A percentile compares a stretch with the other conserved stretches of the same genome.
Conservation (phyloP, 2,797 vertebrate species). For the Lutjanus argentimaculatus region DNA sequence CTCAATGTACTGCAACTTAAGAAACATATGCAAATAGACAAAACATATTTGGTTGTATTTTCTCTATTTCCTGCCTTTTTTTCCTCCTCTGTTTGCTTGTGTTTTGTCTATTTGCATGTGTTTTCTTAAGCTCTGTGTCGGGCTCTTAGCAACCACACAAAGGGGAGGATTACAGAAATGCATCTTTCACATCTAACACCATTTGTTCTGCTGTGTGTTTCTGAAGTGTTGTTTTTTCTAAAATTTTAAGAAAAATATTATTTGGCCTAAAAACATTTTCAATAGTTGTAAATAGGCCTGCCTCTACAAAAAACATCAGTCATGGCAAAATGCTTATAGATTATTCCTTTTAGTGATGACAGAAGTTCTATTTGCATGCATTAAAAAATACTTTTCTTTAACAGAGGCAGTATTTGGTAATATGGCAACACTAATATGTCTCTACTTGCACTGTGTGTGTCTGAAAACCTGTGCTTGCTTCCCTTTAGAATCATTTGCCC, state of each 20-base stretch:
- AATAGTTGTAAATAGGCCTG: neutral
- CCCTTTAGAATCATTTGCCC: no score
- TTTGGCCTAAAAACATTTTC: neutral
- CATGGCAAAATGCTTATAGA: neutral
- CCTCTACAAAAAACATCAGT: neutral
- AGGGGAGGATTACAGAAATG: neutral
- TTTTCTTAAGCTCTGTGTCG: neutral
- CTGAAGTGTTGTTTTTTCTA: neutral
- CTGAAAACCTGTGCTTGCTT: neutral
- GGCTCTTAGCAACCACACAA: no score
- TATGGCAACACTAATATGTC: no score
- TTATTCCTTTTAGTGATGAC: neutral
- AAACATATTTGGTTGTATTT: no score
- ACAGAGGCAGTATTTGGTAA: neutral
- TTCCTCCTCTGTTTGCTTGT: no score
- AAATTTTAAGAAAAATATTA: neutral
- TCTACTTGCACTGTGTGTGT: neutral
- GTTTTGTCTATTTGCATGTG: neutral
- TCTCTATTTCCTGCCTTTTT: no score
- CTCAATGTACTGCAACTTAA: neutral
- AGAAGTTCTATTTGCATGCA: neutral
- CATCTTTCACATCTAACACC: neutral
- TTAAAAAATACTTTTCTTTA: no score
- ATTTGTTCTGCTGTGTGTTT: neutral
- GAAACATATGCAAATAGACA: no score